Evolutionary conservation across 1,140 invertebrate species (phyloP).

Genomic region (Atta cephalotes): DNA sequence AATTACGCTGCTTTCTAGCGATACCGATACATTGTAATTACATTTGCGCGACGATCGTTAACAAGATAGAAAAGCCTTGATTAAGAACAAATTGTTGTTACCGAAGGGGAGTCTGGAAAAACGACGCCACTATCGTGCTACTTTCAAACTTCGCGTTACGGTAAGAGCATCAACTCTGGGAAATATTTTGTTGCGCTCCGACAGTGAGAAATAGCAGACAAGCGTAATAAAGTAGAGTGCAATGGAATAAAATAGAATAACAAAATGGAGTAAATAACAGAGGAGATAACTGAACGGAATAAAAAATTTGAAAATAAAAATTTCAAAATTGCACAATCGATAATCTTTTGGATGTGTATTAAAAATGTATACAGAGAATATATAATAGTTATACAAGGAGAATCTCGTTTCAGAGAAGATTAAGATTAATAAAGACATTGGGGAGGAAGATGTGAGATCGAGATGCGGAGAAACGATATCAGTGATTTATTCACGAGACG

Average conservation of each 20-base stretch:
- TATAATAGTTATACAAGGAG: background rate
- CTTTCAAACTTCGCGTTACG: constrained; percentile 1
- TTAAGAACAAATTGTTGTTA: constrained; percentile 9
- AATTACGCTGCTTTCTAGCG: constrained; percentile 28
- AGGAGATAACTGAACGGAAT: background rate
- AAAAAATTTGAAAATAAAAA: background rate
- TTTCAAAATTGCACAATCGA: background rate
- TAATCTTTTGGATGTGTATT: background rate
- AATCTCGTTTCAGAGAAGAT: too few species aligned
- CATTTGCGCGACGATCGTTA: constrained; percentile 39
- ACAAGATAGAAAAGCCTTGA: background rate
- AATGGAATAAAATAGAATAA: constrained; percentile 9
- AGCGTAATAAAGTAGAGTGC: constrained; percentile 3
- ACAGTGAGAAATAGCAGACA: constrained; percentile 2
- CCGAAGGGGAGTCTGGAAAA: background rate
- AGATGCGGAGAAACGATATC: background rate
- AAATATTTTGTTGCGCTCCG: constrained; percentile 17
- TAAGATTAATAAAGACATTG: background rate
- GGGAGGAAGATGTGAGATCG: background rate
- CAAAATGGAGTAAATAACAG: background rate
- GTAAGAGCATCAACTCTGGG: background rate
- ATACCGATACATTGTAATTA: constrained; percentile 41
- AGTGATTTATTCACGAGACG: constrained; percentile 25
- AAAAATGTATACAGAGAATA: too few species aligned
- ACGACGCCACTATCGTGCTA: background rate